Evolutionary conservation across 2,113 vertebrate species (phyloP).

Genomic region (Hystrix cristata): DNA sequence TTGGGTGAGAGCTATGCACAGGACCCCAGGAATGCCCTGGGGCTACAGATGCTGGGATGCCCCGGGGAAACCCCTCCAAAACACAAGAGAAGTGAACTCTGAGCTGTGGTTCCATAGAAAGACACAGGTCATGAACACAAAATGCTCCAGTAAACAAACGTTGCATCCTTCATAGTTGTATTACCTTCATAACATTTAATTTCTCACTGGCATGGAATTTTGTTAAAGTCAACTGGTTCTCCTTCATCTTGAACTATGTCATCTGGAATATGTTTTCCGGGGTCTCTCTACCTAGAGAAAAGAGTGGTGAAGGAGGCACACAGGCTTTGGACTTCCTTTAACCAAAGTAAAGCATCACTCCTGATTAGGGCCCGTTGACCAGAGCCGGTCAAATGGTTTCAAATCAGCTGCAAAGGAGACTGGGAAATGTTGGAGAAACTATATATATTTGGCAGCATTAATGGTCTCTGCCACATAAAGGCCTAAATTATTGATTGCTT

Average conservation of each 20-base stretch:
- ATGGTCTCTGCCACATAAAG: not conserved
- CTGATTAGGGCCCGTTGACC: not conserved
- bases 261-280: not conserved
- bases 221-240: not conserved
- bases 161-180: not conserved
- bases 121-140: not conserved
- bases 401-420: not conserved
- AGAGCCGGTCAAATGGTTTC: not conserved
- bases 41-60: not conserved
- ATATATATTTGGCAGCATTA: not conserved
- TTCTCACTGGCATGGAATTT: not conserved
- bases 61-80: not conserved
- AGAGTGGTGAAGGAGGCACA: not conserved
- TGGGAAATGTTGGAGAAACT: not conserved
- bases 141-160: not conserved
- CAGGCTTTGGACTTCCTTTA: not conserved
- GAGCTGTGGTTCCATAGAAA: not conserved
- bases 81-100: not conserved
- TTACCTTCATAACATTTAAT: not conserved
- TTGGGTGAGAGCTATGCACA: not conserved
- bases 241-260: not conserved
- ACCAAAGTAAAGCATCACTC: not conserved
- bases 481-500: not conserved
- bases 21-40: not conserved
- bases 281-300: not conserved